Conservation (phyloP, 2,888 invertebrate species). For the Ochropleura plecta region DNA sequence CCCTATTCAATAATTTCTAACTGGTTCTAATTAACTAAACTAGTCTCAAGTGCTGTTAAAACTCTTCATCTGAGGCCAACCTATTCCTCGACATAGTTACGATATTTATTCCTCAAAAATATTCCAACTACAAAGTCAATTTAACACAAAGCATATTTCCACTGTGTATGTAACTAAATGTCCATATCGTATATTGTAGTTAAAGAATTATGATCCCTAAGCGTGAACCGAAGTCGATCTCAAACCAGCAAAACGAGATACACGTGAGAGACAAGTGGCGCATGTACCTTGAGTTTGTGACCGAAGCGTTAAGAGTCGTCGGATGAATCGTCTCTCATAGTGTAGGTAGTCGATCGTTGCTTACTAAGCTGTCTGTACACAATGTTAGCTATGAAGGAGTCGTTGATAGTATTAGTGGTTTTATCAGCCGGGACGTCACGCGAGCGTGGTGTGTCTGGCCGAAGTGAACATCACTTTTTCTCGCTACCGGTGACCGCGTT, state of each 20-base stretch:
- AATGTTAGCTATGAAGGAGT: slow-evolving; percentile 28
- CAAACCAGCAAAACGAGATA: neutral
- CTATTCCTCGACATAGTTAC: neutral
- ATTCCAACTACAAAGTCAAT: slow-evolving; percentile 1
- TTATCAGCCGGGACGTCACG: slow-evolving; percentile 30
- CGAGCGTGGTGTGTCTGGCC: slow-evolving; percentile 13
- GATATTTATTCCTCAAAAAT: slow-evolving; percentile 6
- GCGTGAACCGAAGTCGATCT: neutral
- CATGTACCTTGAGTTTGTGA: neutral
- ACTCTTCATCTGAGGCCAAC: slow-evolving; percentile 21
- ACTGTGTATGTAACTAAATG: neutral
- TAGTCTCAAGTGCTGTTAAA: slow-evolving; percentile 19
- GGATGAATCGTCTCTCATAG: slow-evolving; percentile 37
- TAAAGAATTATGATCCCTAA: slow-evolving; percentile 2
- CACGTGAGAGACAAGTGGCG: neutral
- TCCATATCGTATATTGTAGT: slow-evolving; percentile 3
- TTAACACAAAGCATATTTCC: neutral
- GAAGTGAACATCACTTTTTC: slow-evolving; percentile 77
- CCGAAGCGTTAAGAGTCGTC: slow-evolving; percentile 24
- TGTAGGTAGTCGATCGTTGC: slow-evolving; percentile 26
- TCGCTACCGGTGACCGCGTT: slow-evolving; percentile 69
- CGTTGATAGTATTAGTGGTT: slow-evolving; percentile 16
- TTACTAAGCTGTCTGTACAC: slow-evolving; percentile 7
- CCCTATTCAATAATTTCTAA: neutral
- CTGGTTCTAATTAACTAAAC: slow-evolving; percentile 3